phyloP scores from a whole-genome alignment of 2,888 invertebrate species.

The Aproaerema taeniolella region DNA sequence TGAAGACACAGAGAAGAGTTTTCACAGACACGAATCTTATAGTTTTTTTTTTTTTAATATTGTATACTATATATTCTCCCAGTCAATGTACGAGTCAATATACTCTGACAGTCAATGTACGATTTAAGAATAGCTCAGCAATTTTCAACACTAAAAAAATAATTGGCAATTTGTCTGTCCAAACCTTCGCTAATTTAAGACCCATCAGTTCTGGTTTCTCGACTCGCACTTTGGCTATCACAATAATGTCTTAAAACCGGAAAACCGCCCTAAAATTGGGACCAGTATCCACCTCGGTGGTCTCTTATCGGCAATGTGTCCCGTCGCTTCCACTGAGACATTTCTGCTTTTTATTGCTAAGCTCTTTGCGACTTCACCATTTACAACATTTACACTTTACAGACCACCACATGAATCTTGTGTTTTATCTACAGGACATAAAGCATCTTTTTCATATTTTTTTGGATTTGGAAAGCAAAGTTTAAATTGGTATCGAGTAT shows the following conservation, averaged over 20 bases:
- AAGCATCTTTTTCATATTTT: conserved; percentile 22
- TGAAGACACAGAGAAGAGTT: no score
- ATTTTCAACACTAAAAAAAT: no score
- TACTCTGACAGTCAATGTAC: no score
- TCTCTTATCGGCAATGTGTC: conserved; percentile 68
- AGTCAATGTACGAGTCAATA: no score
- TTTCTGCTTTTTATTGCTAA: conserved; percentile 74
- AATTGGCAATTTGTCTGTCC: no score
- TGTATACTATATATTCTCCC: no score
- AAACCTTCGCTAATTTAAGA: no score
- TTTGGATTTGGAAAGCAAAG: background rate
- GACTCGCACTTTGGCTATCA: conserved; percentile 12
- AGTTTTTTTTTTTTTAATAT: no score
- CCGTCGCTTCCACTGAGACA: conserved; percentile 70
- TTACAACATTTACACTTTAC: conserved; percentile 15
- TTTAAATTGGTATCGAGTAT: conserved; percentile 34
- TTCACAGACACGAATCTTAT: no score
- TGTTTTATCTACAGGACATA: conserved; percentile 14
- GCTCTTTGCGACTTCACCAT: conserved; percentile 69
- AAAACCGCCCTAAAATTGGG: conserved; percentile 64
- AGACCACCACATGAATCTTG: background rate
- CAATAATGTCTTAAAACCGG: conserved; percentile 52
- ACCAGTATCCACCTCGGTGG: conserved; percentile 61
- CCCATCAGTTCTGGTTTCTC: background rate
- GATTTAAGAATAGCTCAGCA: no score